Evolutionary conservation across 2,888 invertebrate species (phyloP), one percentile per base, ranked within the genome.

Genomic region (Dorcus hopei): DNA sequence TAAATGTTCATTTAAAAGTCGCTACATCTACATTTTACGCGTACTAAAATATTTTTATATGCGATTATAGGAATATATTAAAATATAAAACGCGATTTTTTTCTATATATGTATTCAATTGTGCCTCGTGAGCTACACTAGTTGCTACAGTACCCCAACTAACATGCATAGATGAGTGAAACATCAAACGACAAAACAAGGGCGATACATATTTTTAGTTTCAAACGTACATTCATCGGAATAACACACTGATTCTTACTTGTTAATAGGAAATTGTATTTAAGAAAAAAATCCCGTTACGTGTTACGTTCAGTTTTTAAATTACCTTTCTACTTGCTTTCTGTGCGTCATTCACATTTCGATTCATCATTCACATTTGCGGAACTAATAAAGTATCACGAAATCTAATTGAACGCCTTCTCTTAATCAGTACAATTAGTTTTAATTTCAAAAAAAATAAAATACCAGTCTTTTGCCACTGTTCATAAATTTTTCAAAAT

Each of bases 51-150:
- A 76, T 72, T 68, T 73, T 43, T 72, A 73, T 75, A 75, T 75
- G 71, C 70, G 71, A 57, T 56, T 59, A 62, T 62, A 59, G 54
- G 51, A 51, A 57, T 57, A 62, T 70, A 75, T 74, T 76, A 76
- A 76, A 76, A 76, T 77, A 76, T 76, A 76, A 76, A 75, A 76
- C 73, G 75, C 75, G 75, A 73, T 71, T 74, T 73, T 65, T 69
- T 64, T 53, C 66, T 68, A 66, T 66, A 62, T 55, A 67, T 70
- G 62, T 65, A 64, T 60, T 65, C 70, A 70, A 71, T 74, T 76
- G 76, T 76, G 76, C 75, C 72, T 77, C 70, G 74, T 74, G 74
- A 74, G 74, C 73, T 75, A 74, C 66, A 64, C 52, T 55, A 71
- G 73, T 69, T 38, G 65, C 74, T 75, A 77, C 75, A 74, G 74